Conservation (phyloP, 23 tunicate species). For the Ascidia mentula region DNA sequence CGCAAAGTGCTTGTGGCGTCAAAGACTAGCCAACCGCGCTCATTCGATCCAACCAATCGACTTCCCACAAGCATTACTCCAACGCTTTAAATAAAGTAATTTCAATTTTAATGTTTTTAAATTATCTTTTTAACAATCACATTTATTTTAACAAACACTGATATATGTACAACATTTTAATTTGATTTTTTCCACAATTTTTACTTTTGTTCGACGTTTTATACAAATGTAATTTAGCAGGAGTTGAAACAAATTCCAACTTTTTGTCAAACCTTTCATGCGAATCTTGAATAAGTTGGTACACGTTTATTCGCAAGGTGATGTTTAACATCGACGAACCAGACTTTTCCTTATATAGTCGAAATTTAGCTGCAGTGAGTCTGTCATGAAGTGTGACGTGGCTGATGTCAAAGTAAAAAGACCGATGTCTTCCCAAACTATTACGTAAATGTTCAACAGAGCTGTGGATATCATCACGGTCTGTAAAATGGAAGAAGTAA, state of each 20-base stretch:
- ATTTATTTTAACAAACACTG: no score
- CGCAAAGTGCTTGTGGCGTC: slow-evolving; percentile 53
- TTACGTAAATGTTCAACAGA: not conserved
- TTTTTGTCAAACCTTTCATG: slow-evolving; percentile 24
- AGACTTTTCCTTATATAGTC: slow-evolving; percentile 61
- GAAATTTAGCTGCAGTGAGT: slow-evolving; percentile 68
- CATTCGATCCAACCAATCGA: slow-evolving; percentile 35
- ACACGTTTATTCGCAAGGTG: slow-evolving; percentile 72
- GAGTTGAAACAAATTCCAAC: not conserved
- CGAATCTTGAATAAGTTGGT: slow-evolving; percentile 31
- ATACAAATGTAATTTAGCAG: not conserved
- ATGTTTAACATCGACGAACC: slow-evolving; percentile 31
- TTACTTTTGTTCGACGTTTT: not conserved
- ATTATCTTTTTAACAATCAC: no score
- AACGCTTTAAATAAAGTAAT: not conserved
- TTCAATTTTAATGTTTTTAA: not conserved
- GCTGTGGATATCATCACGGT: not conserved
- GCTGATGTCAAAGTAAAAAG: slow-evolving; percentile 51
- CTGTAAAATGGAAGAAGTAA: not conserved
- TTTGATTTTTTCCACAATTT: no score
- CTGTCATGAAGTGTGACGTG: slow-evolving; percentile 34
- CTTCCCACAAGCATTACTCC: slow-evolving; percentile 48
- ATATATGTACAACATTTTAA: no score
- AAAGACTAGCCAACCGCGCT: slow-evolving; percentile 83
- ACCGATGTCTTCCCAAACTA: slow-evolving; percentile 49